phyloP scores from a whole-genome alignment of 2,797 vertebrate species.

The Psittacula derbiana region DNA sequence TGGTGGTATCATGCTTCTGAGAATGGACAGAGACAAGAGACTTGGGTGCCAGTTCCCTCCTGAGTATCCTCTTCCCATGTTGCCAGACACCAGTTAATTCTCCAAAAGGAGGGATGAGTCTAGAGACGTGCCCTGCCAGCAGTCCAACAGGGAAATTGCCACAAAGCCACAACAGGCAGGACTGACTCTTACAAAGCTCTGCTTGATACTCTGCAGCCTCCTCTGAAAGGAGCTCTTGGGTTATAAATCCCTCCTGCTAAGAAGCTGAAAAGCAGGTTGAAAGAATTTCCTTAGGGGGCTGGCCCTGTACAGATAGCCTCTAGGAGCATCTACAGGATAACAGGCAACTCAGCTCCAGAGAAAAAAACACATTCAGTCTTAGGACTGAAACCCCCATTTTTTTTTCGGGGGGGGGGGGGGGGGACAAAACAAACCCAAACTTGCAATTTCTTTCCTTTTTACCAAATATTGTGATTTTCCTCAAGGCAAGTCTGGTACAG shows the following conservation, averaged over 20 bases:
- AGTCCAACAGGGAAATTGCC: background rate
- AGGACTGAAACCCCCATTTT: background rate
- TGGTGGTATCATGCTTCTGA: background rate
- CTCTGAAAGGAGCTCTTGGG: background rate
- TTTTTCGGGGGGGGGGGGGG: accelerated
- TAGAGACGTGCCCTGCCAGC: background rate
- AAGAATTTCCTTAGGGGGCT: background rate
- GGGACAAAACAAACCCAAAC: background rate
- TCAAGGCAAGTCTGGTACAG: background rate
- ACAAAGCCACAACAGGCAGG: background rate
- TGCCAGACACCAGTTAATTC: background rate
- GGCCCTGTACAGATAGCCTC: background rate
- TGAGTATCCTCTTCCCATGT: background rate
- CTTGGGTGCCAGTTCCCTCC: background rate
- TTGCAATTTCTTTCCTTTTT: background rate
- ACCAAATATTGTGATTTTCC: background rate
- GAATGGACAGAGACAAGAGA: background rate
- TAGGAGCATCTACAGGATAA: background rate
- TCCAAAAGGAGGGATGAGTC: background rate
- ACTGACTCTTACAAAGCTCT: background rate
- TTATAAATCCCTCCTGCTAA: background rate
- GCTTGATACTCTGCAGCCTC: background rate
- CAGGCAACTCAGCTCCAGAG: background rate
- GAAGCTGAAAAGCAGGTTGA: background rate
- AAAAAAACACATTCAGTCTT: background rate